Percentiles rank a stretch among this genome's conserved stretches.
phyloP scores from a whole-genome alignment of 2,888 invertebrate species.

The Lordiphosa andalusiaca region DNA sequence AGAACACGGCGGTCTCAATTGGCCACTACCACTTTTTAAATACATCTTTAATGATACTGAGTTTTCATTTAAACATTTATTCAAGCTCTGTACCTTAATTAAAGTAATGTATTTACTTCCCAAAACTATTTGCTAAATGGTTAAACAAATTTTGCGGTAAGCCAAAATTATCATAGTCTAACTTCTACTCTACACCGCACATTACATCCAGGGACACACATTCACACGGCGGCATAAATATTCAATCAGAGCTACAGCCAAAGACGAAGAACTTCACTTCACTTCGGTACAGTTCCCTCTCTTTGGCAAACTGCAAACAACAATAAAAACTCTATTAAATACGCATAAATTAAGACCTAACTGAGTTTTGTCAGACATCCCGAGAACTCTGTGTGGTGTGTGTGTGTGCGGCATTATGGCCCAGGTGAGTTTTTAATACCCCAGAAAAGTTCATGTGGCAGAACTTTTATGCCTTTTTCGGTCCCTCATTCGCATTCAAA shows the following conservation, averaged over 20 bases:
- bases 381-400: constrained; percentile 15
- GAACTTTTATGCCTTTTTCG: constrained; percentile 65
- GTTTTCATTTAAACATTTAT: too few species aligned
- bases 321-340: constrained; percentile 74
- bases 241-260: constrained; percentile 53
- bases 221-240: constrained; percentile 48
- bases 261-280: constrained; percentile 49
- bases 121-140: constrained; percentile 39
- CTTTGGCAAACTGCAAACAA: constrained; percentile 54
- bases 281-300: constrained; percentile 6
- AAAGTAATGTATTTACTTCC: too few species aligned
- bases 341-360: constrained; percentile 67
- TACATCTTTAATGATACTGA: too few species aligned
- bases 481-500: constrained; percentile 53
- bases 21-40: too few species aligned
- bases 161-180: constrained; percentile 27
- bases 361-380: constrained; percentile 24
- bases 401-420: constrained; percentile 43
- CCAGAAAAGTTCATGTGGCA: constrained; percentile 54
- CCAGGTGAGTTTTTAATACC: constrained; percentile 48
- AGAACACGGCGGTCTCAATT: too few species aligned
- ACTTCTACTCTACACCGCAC: constrained; percentile 19
- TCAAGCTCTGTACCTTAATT: too few species aligned
- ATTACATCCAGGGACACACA: constrained; percentile 9
- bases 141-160: constrained; percentile 32